Percentiles rank a stretch among this genome's conserved stretches.
Conservation (phyloP, 2,888 invertebrate species). For the Tetanocera ferruginea region DNA sequence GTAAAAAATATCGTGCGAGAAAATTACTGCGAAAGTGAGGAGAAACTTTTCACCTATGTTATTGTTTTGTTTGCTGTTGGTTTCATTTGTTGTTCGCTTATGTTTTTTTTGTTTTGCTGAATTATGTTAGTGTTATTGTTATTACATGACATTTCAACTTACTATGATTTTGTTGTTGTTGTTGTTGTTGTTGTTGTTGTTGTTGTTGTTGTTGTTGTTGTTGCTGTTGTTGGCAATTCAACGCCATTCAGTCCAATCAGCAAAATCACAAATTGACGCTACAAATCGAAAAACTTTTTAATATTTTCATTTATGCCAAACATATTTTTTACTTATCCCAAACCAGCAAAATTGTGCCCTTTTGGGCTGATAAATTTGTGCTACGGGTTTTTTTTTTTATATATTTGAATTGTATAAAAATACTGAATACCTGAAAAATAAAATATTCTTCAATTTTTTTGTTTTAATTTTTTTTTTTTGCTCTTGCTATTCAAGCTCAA, state of each 20-base stretch:
- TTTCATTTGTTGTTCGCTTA: not conserved
- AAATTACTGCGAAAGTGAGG: constrained; percentile 8
- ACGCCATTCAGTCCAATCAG: constrained; percentile 33
- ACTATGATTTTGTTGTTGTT: not conserved
- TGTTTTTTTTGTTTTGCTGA: constrained; percentile 14
- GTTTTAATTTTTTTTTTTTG: not conserved
- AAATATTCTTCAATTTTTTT: not conserved
- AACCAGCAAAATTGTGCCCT: too few species aligned
- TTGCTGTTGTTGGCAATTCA: constrained; percentile 5
- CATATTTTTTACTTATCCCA: not conserved
- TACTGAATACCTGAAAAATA: too few species aligned
- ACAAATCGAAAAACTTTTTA: constrained; percentile 38
- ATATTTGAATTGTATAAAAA: not conserved
- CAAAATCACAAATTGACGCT: constrained; percentile 32
- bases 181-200: not conserved
- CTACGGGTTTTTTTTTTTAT: not conserved
- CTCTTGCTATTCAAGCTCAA: not conserved
- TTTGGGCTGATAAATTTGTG: too few species aligned
- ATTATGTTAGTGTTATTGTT: constrained; percentile 32
- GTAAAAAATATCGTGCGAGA: not conserved
- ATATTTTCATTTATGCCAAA: constrained; percentile 29
- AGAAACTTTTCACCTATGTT: constrained; percentile 23
- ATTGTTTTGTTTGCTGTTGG: not conserved
- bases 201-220: constrained; percentile 9
- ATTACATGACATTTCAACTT: constrained; percentile 34